phyloP scores from a whole-genome alignment of 2,888 invertebrate genomes.

The Megamerina dolium region DNA sequence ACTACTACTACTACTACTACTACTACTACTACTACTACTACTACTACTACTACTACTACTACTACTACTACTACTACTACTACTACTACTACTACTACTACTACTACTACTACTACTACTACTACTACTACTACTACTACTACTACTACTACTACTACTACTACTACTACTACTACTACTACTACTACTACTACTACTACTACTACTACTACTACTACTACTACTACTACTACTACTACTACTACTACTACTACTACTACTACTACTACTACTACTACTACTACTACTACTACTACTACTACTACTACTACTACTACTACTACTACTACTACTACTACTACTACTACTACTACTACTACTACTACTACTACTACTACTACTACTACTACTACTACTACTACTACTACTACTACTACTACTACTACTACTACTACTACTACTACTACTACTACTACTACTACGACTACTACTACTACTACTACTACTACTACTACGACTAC shows the following conservation, averaged over 20 bases:
- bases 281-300: slow-evolving; percentile 1
- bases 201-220: slow-evolving; percentile 1
- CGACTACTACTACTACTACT: too few species aligned
- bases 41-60: neutral
- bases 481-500: too few species aligned
- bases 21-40: neutral
- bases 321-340: slow-evolving; percentile 1
- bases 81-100: slow-evolving; percentile 1
- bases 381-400: slow-evolving; percentile 1
- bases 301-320: neutral
- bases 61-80: neutral
- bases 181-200: slow-evolving; percentile 1
- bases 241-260: neutral
- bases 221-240: neutral
- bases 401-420: slow-evolving; percentile 1
- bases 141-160: neutral
- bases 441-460: too few species aligned
- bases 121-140: slow-evolving; percentile 1
- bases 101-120: slow-evolving; percentile 1
- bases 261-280: slow-evolving; percentile 1
- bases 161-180: slow-evolving; percentile 1
- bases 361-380: neutral
- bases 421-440: neutral
- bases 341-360: slow-evolving; percentile 1
- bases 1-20: slow-evolving; percentile 1